Percentiles rank a stretch among this genome's conserved stretches.
These are phyloP conservation scores for Acestrorhynchus altus DNA, from an alignment of 2,797 vertebrate species.

Conservation along the genomic window DNA sequence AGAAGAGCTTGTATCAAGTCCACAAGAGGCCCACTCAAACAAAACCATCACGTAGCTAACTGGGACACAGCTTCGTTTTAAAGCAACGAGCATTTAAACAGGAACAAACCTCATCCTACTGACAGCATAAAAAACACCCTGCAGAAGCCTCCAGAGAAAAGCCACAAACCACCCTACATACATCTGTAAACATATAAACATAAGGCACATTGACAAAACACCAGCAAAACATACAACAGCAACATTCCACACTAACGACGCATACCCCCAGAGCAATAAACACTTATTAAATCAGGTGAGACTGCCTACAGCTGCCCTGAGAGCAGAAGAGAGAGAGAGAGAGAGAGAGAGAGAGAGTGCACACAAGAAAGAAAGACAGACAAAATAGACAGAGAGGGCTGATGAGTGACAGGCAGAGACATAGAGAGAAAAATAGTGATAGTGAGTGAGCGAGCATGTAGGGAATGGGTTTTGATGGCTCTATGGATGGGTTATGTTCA, in stretches of 20 bases:
- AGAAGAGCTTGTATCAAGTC: slow-evolving; percentile 1
- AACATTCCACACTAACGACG: slow-evolving; percentile 48
- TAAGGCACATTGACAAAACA: slow-evolving; percentile 7
- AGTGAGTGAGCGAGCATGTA: neutral
- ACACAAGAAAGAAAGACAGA: neutral
- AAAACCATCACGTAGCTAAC: neutral
- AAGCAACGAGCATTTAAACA: neutral
- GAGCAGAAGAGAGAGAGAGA: neutral
- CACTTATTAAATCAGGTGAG: slow-evolving; percentile 24
- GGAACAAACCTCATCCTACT: neutral
- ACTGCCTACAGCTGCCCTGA: slow-evolving; percentile 52
- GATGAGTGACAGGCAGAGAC: neutral
- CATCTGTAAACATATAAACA: slow-evolving; percentile 1
- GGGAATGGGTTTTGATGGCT: neutral
- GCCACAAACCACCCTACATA: neutral
- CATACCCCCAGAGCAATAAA: neutral
- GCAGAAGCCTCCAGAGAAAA: neutral
- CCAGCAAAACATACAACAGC: slow-evolving; percentile 23
- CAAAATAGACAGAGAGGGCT: neutral
- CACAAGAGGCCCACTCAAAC: slow-evolving; percentile 4
- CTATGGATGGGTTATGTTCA: too few relatives aligned
- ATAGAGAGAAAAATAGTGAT: neutral
- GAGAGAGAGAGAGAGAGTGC: too few relatives aligned
- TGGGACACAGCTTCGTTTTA: slow-evolving; percentile 20
- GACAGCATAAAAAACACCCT: neutral